Evolutionary conservation across 2,888 invertebrate genomes (phyloP).

Genomic region (Andrena praecox): DNA sequence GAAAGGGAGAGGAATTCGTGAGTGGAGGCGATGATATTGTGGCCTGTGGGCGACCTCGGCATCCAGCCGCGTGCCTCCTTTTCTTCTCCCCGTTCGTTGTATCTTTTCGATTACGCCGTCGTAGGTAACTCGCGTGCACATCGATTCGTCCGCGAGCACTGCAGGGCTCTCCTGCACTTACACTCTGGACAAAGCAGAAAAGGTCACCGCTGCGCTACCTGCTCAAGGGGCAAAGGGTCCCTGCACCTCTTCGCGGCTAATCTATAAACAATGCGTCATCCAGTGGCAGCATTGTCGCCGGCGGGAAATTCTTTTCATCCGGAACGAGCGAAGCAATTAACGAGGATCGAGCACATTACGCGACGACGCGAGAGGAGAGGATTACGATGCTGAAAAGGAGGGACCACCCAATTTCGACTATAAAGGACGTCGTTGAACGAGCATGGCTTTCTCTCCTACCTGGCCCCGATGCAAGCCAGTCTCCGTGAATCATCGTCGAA

Average conservation of each 20-base stretch:
- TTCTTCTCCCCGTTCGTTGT: not conserved
- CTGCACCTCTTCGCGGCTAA: not conserved
- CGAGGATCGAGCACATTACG: not conserved
- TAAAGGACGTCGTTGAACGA: conserved; percentile 36
- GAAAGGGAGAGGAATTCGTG: not conserved
- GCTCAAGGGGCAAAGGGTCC: not conserved
- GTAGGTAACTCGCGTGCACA: not conserved
- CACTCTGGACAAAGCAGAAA: not conserved
- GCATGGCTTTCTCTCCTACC: conserved; percentile 3
- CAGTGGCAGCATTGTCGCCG: not conserved
- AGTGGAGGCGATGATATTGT: conserved; percentile 29
- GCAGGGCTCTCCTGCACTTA: not conserved
- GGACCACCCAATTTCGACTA: conserved; percentile 42
- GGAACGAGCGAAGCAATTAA: not conserved
- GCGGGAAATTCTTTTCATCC: not conserved
- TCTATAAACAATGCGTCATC: not conserved
- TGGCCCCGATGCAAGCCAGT: conserved; percentile 8
- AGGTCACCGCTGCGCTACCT: not conserved
- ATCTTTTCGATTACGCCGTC: not conserved
- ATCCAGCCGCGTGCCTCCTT: not conserved
- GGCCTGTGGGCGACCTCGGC: not conserved
- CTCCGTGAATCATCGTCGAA: conserved; percentile 36
- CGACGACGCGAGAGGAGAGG: not conserved
- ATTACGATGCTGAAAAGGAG: conserved; percentile 2
- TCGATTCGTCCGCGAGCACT: not conserved